phyloP scores from a whole-genome alignment of 1,140 invertebrate genomes.

The Tribolium castaneum region DNA sequence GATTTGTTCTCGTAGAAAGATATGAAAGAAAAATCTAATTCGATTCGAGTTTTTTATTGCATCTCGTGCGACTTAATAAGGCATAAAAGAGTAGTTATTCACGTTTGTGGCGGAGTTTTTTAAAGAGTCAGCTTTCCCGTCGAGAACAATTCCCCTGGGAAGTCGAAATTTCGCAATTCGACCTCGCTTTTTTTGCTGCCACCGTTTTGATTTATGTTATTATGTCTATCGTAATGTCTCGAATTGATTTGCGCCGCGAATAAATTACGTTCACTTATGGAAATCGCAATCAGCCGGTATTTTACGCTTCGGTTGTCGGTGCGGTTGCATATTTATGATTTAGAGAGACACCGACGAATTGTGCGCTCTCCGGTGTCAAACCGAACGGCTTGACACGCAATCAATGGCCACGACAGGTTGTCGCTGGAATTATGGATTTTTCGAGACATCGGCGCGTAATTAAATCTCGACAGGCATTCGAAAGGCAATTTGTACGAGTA shows the following conservation, averaged over 20 bases:
- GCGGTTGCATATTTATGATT: constrained; percentile 53
- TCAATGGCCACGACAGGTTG: constrained; percentile 41
- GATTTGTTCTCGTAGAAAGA: constrained; percentile 52
- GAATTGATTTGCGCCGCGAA: constrained; percentile 35
- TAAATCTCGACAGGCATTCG: constrained; percentile 41
- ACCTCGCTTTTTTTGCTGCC: not conserved
- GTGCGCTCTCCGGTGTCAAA: constrained; percentile 10
- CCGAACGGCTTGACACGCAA: constrained; percentile 20
- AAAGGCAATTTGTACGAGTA: constrained; percentile 40
- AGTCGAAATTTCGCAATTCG: constrained; percentile 1
- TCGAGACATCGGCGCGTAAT: constrained; percentile 37
- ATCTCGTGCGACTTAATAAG: constrained; percentile 48
- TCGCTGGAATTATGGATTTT: constrained; percentile 41
- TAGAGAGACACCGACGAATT: constrained; percentile 34
- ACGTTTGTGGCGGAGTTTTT: constrained; percentile 34
- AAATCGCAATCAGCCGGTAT: constrained; percentile 51
- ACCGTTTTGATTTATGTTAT: constrained; percentile 37
- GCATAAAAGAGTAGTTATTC: constrained; percentile 52
- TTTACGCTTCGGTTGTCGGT: constrained; percentile 39
- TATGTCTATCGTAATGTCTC: constrained; percentile 39
- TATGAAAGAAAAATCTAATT: constrained; percentile 52
- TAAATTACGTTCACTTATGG: constrained; percentile 52
- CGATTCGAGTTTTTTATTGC: constrained; percentile 49
- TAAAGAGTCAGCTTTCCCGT: constrained; percentile 23
- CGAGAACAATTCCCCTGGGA: not conserved